phyloP scores from a whole-genome alignment of 2,888 invertebrate genomes.

The Cyclophora albipunctata region DNA sequence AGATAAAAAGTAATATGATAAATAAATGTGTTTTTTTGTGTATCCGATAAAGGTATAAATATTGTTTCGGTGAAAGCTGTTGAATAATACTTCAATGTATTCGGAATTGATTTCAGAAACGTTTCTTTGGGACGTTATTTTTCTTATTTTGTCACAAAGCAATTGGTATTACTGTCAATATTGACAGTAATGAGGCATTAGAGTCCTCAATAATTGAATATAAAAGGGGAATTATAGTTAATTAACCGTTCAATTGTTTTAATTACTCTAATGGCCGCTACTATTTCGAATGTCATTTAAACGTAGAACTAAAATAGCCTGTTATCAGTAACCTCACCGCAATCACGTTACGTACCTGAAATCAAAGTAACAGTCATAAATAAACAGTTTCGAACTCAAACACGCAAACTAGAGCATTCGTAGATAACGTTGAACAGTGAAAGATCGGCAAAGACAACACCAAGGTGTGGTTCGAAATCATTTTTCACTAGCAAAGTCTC shows the following conservation, averaged over 20 bases:
- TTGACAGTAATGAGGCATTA: too few species aligned
- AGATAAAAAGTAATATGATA: slow-evolving; percentile 9
- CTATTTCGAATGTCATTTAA: too few species aligned
- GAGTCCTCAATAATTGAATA: too few species aligned
- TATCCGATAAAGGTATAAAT: slow-evolving; percentile 2
- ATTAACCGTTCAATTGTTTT: too few species aligned
- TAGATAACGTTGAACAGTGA: slow-evolving; percentile 61
- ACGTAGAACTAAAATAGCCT: too few species aligned
- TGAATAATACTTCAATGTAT: not conserved
- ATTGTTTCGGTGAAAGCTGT: slow-evolving; percentile 2
- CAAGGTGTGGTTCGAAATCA: slow-evolving; percentile 69
- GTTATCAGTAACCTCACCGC: slow-evolving; percentile 10
- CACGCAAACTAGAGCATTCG: slow-evolving; percentile 54
- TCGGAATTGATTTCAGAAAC: slow-evolving; percentile 5
- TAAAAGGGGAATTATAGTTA: too few species aligned
- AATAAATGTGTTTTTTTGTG: slow-evolving; percentile 7
- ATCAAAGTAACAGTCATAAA: slow-evolving; percentile 52
- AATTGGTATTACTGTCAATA: too few species aligned
- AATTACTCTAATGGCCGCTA: too few species aligned
- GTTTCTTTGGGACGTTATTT: not conserved
- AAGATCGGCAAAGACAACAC: slow-evolving; percentile 54
- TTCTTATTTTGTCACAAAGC: too few species aligned
- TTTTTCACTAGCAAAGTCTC: slow-evolving; percentile 66
- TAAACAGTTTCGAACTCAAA: slow-evolving; percentile 35
- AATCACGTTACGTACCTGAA: slow-evolving; percentile 44